Base-by-base conservation (phyloP, 2,888 invertebrate genomes). In the Margaritifera margaritifera region DNA sequence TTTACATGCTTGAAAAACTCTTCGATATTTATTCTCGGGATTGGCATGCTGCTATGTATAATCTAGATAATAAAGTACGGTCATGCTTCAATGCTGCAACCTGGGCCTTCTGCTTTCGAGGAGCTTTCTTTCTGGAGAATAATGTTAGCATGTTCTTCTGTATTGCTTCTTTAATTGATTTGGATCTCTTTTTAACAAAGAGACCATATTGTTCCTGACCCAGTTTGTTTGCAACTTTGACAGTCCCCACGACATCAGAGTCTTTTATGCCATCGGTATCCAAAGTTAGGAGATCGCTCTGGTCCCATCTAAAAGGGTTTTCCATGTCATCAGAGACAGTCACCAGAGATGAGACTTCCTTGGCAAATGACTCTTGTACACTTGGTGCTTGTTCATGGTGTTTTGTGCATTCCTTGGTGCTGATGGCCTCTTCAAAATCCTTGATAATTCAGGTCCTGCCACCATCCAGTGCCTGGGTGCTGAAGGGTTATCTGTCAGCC, bases 181-280 rank as follows among this genome's bases (percentile, higher is more conserved):
- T 64, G 20, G 27, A 19, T 55, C 60, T 27, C 1, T 68, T 64
- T 24, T 64, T 22, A n/a, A 59, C 55, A 27, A 59, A 64, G n/a
- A 20, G 11, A 20, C 64, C 4, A 42, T 51, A 60, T 55, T 64
- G 52, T 2, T 67, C 31, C 52, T 25, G 57, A 5, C 62, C 62
- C 20, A 58, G n/a, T 8, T 52, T 55, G 20, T 64, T 50, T 25
- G 60, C 55, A 25, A n/a, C 18, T 3, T 57, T n/a, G 6, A 60
- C 68, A n/a, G 59, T 64, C 31, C 64, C 19, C 6, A 59, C 53
- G 18, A 68, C 54, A 19, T 27, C 6, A 18, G 52, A 18, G 4
- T 24, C n/a, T 5, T 24, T 51, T 22, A 68, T 63, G n/a, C n/a
- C n/a, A n/a, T n/a, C n/a, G n/a, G n/a, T n/a, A n/a, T n/a, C n/a